Evolutionary conservation across 2,113 vertebrate species (phyloP).

Genomic region (Mustela nigripes): DNA sequence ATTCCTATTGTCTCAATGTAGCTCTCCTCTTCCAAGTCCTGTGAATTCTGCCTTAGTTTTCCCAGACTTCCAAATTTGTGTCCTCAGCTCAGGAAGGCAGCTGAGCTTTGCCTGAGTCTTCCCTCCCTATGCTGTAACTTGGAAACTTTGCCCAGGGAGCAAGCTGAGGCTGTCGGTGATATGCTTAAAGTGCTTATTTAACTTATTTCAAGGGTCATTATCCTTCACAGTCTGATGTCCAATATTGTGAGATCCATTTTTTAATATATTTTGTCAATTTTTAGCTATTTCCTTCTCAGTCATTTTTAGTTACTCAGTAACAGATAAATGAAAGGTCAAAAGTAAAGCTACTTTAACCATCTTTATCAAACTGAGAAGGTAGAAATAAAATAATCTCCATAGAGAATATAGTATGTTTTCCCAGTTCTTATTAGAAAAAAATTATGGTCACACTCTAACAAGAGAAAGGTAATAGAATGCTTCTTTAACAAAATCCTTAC

Average conservation of each 20-base stretch:
- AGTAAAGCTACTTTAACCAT: background rate
- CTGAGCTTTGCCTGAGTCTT: background rate
- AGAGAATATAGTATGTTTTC: background rate
- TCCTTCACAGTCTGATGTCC: background rate
- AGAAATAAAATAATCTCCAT: background rate
- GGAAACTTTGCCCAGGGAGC: background rate
- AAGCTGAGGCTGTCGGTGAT: background rate
- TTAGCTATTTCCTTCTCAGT: background rate
- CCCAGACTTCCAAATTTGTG: background rate
- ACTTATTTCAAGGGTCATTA: background rate
- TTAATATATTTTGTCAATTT: background rate
- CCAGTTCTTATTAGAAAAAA: background rate
- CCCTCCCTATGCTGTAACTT: fast-evolving
- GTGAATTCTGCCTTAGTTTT: background rate
- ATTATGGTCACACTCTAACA: background rate
- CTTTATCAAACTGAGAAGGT: background rate
- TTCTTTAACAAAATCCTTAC: background rate
- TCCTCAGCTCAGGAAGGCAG: background rate
- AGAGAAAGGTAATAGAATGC: background rate
- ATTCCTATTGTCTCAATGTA: background rate
- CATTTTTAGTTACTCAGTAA: background rate
- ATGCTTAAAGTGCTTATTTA: background rate
- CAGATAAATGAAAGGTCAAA: background rate
- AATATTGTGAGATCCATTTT: background rate
- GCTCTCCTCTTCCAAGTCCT: no score